Base-by-base conservation (phyloP, 1,140 invertebrate genomes). In the Euura saliciscinereae region DNA sequence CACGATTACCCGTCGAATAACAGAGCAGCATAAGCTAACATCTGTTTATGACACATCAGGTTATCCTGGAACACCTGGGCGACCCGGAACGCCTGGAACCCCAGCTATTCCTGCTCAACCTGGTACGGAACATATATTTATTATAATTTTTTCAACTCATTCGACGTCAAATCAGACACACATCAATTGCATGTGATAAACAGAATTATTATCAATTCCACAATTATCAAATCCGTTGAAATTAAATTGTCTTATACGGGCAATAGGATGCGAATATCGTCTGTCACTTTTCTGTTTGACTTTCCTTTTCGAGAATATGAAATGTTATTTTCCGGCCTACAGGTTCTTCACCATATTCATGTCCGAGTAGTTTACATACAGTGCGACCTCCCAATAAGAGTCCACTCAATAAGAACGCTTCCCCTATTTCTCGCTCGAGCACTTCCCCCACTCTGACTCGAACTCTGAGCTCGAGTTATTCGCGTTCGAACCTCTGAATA, bases 51-150 rank as follows among this genome's bases (percentile, higher is more conserved):
- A 28, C 28, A 28, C 28, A 28, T 59, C 72, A 72, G 10, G 66
- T 51, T 3, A 10, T 45, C 82, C 82, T 64, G 82, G 82, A 68
- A 81, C 81, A 70, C 66, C 75, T 8, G 76, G 75, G 45, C 79
- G 79, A 1, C 71, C 73, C 6, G 81, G 82, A 43, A 76, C 74
- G 2, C 73, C 75, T 2, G 83, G 83, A 51, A 80, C 77, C 2
- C 77, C 28, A 28, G 28, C 0, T 28, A 28, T 28, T 28, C 28
- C 28, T 28, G 28, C 28, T 28, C 28, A 28, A 28, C 28, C 28
- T 28, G 69, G 43, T 46, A 71, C 5, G 71, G 51, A 44, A 28
- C 28, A 69, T 75, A 79, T 82, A 78, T 79, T 78, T 74, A 76
- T 78, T 79, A 3, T 71, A 75, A 45, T 11, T n/a, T 45, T 66